phyloP scores from a whole-genome alignment of 2,888 invertebrate genomes.

The Ophion ellenae region DNA sequence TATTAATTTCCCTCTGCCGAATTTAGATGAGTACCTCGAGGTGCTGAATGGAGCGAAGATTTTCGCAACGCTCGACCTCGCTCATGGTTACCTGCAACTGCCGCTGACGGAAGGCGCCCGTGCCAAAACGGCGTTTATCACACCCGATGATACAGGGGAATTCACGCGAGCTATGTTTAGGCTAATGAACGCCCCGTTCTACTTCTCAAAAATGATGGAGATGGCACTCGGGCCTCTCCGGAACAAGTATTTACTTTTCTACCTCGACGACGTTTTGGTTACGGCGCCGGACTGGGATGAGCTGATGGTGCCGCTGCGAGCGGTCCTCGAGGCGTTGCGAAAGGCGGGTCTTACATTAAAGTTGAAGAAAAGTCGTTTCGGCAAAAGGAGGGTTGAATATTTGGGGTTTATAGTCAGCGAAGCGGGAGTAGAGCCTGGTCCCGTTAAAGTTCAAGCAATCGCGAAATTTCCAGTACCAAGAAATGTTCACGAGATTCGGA shows the following conservation, averaged over 20 bases:
- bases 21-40: conserved; percentile 60
- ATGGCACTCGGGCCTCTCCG: conserved; percentile 62
- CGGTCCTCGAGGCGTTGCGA: too few species aligned
- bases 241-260: conserved; percentile 50
- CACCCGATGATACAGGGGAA: conserved; percentile 71
- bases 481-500: too few species aligned
- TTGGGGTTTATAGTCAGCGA: too few species aligned
- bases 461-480: too few species aligned
- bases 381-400: too few species aligned
- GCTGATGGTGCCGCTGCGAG: conserved; percentile 33
- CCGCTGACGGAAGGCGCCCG: conserved; percentile 74
- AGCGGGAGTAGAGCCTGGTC: too few species aligned
- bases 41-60: conserved; percentile 48
- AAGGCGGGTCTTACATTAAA: too few species aligned
- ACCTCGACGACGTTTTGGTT: conserved; percentile 70
- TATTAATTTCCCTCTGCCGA: conserved; percentile 59
- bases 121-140: conserved; percentile 74
- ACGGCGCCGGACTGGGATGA: conserved; percentile 64
- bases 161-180: conserved; percentile 80
- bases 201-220: conserved; percentile 78
- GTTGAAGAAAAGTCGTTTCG: too few species aligned
- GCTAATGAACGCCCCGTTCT: conserved; percentile 78
- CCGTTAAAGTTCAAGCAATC: too few species aligned
- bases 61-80: conserved; percentile 76
- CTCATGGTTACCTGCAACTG: conserved; percentile 77